Percentiles rank a stretch among this genome's conserved stretches.
Conservation (phyloP, 2,797 vertebrate genomes). For the Rhynchotus rufescens region DNA sequence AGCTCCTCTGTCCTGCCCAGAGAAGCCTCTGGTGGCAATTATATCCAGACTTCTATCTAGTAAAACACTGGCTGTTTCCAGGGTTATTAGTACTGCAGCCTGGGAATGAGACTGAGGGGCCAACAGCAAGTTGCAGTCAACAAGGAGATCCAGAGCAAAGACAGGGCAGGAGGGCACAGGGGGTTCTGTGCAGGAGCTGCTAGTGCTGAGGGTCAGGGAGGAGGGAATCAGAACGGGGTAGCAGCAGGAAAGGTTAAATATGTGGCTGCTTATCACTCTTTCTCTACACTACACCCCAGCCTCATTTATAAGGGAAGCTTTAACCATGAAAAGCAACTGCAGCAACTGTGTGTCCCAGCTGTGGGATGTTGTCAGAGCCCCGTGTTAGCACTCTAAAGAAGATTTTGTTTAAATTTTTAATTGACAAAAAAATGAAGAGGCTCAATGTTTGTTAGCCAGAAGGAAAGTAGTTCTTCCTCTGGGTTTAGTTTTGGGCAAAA, state of each 20-base stretch:
- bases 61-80: neutral
- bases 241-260: neutral
- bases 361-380: neutral
- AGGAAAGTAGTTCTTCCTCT: neutral
- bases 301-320: neutral
- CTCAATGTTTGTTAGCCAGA: rapidly evolving
- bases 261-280: neutral
- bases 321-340: neutral
- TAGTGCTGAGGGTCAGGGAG: rapidly evolving
- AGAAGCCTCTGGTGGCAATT: neutral
- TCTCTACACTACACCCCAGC: neutral
- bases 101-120: neutral
- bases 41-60: neutral
- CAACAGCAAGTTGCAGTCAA: neutral
- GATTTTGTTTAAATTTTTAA: neutral
- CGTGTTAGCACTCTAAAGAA: neutral
- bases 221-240: neutral
- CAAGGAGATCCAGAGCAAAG: neutral
- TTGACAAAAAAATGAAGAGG: neutral
- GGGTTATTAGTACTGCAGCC: neutral
- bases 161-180: neutral
- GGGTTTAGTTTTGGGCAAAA: neutral
- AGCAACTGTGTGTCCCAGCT: neutral
- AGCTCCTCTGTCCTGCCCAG: rapidly evolving
- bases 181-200: neutral